Evolutionary conservation across 1,140 invertebrate species (phyloP), one percentile per base, ranked within the genome.

Genomic region (Marisa cornuarietis): DNA sequence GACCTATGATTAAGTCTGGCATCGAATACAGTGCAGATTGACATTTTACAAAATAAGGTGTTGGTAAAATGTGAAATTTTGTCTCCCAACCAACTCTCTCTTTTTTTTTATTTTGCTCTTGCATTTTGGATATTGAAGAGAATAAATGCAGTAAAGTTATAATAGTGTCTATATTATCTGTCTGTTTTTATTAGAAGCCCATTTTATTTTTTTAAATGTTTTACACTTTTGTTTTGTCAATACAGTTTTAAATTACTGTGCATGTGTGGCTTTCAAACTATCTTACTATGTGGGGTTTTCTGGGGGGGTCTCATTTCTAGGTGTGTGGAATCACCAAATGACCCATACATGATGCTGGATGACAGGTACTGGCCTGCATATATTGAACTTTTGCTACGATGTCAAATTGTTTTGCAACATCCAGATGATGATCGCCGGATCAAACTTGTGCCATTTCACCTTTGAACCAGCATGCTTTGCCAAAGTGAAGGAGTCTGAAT

Each of bases 391-490:
- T 78, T 87, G 63, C 61, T 85, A 24, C 81, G 83, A 31, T 84
- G 79, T 79, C 80, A 84, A 49, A 84, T 87, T 69, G 81, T 81
- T 42, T 52, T 84, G n/a, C 73, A 83, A 58, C 85, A 87, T 66
- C 82, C 83, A 75, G 84, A 87, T 71, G 76, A 83, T 76, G 80
- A 82, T 14, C 71, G 72, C 16, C 80, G 76, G 51, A 84, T 87
- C 58, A 87, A 85, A 80, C 79, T 87, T 22, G 78, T 83, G 20
- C 84, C 85, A 7, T 85, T 84, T 78, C 83, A 86, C 69, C 76
- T 86, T 31, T 86, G 51, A 78, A 71, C 69, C 69, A 42, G 31
- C 6, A 6, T 42, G 31, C 6, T 42, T 42, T 42, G 31, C 31
- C 31, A 42, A 42, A 42, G 31, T 42, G 31, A 42, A 42, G 0